A percentile compares a stretch with the other conserved stretches of the same genome.
These are phyloP conservation scores for Tenrec ecaudatus DNA, from an alignment of 2,113 vertebrate genomes.

Conservation along the genomic window DNA sequence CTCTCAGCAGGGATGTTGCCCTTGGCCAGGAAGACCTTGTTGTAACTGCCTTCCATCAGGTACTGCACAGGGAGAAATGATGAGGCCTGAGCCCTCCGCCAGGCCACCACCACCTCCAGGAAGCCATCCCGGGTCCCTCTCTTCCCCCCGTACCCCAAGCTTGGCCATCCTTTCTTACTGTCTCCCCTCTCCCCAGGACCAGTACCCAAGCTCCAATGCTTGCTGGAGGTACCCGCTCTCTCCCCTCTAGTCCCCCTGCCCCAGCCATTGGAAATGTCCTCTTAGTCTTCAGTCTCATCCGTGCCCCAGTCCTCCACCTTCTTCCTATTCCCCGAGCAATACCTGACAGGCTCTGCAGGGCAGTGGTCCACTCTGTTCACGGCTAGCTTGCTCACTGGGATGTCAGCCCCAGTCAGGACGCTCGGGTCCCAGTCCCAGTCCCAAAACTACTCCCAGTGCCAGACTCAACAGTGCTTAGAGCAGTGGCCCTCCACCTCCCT, in stretches of 20 bases:
- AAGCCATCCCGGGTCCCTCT: background rate
- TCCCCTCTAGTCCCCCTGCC: background rate
- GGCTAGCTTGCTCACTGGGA: background rate
- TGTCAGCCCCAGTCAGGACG: background rate
- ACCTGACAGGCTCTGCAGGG: background rate
- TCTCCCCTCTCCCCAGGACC: background rate
- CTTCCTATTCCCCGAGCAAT: background rate
- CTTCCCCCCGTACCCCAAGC: rapidly evolving
- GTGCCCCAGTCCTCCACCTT: background rate
- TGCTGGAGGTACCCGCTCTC: too few relatives aligned
- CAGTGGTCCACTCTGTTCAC: background rate
- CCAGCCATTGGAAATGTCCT: background rate
- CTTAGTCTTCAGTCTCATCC: background rate
- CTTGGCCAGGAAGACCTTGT: slow-evolving; percentile 98
- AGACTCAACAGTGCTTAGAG: background rate
- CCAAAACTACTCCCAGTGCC: background rate
- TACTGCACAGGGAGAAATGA: slow-evolving; percentile 86
- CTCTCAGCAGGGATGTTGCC: slow-evolving; percentile 97
- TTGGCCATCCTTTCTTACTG: background rate
- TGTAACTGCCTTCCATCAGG: slow-evolving; percentile 98
- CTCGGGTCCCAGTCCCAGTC: background rate
- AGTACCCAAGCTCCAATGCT: background rate
- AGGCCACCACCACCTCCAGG: background rate
- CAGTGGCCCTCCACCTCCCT: too few relatives aligned
- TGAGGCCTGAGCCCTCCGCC: too few relatives aligned